phyloP scores from a whole-genome alignment of 1,140 invertebrate species.

The Tyrophagus putrescentiae region DNA sequence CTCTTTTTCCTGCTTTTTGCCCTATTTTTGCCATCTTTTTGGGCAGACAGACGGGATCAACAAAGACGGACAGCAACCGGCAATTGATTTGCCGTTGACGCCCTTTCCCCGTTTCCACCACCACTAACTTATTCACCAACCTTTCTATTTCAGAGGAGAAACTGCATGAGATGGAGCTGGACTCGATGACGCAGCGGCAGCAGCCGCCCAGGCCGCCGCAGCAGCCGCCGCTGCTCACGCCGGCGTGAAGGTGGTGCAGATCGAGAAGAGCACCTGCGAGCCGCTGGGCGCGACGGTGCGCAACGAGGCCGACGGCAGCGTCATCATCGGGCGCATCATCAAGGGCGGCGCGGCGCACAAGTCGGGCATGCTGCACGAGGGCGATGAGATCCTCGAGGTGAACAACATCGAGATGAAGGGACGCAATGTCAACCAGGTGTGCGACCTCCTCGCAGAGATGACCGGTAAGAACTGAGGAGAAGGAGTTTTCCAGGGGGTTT shows the following conservation, averaged over 20 bases:
- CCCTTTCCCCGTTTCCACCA: too few relatives aligned
- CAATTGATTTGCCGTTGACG: too few relatives aligned
- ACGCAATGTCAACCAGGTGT: constrained; percentile 92
- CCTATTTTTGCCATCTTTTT: too few relatives aligned
- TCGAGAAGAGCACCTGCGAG: constrained; percentile 48
- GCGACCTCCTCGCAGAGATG: constrained; percentile 56
- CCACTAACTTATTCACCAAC: background rate
- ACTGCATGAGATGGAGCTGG: constrained; percentile 13
- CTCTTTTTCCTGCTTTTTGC: too few relatives aligned
- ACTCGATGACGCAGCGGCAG: too few relatives aligned
- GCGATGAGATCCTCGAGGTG: constrained; percentile 83
- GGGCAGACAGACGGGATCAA: too few relatives aligned
- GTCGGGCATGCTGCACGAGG: constrained; percentile 60
- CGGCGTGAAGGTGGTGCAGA: constrained; percentile 21
- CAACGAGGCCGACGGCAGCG: constrained; percentile 37
- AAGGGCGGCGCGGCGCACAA: constrained; percentile 42
- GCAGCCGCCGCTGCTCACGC: too few relatives aligned
- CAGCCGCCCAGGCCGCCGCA: too few relatives aligned
- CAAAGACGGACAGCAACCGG: too few relatives aligned
- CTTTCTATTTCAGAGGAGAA: constrained; percentile 17
- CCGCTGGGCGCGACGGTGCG: constrained; percentile 51
- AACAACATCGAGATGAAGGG: constrained; percentile 80
- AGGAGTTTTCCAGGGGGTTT: background rate
- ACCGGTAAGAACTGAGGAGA: constrained; percentile 14
- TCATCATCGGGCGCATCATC: constrained; percentile 41